Evolutionary conservation across 2,797 vertebrate genomes (phyloP), one percentile per base, ranked within the genome.

Genomic region (Danio jaintianensis): DNA sequence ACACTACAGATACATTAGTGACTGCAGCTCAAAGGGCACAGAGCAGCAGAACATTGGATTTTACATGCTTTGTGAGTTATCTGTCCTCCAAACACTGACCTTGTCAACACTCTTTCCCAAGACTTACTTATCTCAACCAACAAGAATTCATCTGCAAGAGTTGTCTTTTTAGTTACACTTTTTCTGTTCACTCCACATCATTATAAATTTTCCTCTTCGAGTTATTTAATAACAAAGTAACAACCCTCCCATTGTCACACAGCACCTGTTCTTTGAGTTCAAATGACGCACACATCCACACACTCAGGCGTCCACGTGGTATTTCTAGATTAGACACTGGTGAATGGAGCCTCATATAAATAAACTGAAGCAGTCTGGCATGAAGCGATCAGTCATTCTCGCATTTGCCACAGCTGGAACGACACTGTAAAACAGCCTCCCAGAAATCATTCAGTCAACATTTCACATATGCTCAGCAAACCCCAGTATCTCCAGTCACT

Each of bases 11-110:
- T 22, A 20, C 18, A 43, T 20, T 16, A 18, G 1, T 22, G 61
- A 6, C 47, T 55, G 0, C 12, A 40, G 61, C 9, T 75, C 59
- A 53, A 64, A 66, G 62, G 47, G 1, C 52, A 47, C 40, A 0
- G 15, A 48, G 15, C 15, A 1, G 20, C 47, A 48, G 20, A 69
- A 58, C 47, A 68, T 15, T 68, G 11, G 22, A 48, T 59, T 59
- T 38, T 12, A 59, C 29, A 40, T 59, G 40, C 55, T 45, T 67
- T 40, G 15, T 3, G 20, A 29, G 63, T 68, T 68, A 68, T 68
- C 53, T 40, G 64, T 69, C 63, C 40, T 58, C 50, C 18, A 55
- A 42, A 56, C 64, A 68, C 64, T 58, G 63, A 78, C 47, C 56
- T 45, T 15, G 6, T 70, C 5, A 40, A 78, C 38, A 36, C 16